phyloP scores from a whole-genome alignment of 2,888 invertebrate species.

The Drosophila helvetica region DNA sequence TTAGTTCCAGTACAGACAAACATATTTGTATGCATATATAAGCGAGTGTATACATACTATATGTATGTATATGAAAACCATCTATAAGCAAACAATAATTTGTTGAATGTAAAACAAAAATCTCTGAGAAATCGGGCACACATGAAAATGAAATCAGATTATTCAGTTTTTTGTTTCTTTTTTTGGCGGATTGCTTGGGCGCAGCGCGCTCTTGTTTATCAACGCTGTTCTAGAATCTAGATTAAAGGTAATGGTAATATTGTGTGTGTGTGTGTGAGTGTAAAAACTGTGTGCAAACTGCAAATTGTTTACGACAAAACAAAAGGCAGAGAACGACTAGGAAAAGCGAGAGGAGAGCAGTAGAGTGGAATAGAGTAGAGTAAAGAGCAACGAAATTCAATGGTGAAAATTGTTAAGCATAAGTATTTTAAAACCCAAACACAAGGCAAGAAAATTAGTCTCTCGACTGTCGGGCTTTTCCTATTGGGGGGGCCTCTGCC shows the following conservation, averaged over 20 bases:
- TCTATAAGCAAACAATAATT: slow-evolving; percentile 41
- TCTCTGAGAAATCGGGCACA: slow-evolving; percentile 42
- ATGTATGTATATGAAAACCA: slow-evolving; percentile 18
- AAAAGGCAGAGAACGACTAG: slow-evolving; percentile 7
- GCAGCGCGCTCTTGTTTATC: slow-evolving; percentile 46
- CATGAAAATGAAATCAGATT: slow-evolving; percentile 41
- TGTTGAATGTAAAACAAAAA: slow-evolving; percentile 37
- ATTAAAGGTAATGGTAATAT: slow-evolving; percentile 52
- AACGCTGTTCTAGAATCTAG: slow-evolving; percentile 57
- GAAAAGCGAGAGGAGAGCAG: slow-evolving; percentile 26
- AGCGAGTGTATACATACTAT: slow-evolving; percentile 19
- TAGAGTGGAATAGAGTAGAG: slow-evolving; percentile 5
- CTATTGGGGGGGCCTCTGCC: slow-evolving; percentile 44
- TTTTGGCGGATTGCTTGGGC: slow-evolving; percentile 12
- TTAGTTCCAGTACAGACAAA: slow-evolving; percentile 45
- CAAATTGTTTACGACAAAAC: slow-evolving; percentile 64
- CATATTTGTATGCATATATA: slow-evolving; percentile 9
- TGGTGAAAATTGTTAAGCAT: slow-evolving; percentile 58
- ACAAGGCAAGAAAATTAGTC: slow-evolving; percentile 55
- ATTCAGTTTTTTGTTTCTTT: slow-evolving; percentile 3
- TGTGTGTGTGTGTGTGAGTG: slow-evolving; percentile 50
- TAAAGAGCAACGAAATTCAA: slow-evolving; percentile 45
- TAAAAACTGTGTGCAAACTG: slow-evolving; percentile 39
- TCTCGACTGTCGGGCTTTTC: slow-evolving; percentile 21
- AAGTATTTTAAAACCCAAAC: slow-evolving; percentile 57